A percentile compares a stretch with the other conserved stretches of the same genome.
Evolutionary conservation across 1,140 invertebrate species (phyloP).

Genomic region (Pristionchus pacificus): DNA sequence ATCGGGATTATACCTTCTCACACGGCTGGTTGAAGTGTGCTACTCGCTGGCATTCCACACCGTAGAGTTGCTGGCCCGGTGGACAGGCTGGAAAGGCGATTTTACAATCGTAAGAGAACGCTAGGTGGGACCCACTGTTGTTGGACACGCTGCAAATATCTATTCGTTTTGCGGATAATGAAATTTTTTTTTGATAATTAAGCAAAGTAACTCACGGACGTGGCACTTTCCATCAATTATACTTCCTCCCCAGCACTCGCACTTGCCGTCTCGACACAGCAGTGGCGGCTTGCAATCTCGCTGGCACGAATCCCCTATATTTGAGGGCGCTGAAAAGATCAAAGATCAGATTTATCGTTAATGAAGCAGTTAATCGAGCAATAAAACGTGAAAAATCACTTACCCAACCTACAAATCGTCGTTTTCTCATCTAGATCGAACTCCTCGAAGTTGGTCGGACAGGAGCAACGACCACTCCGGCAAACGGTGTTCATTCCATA

Average conservation of each 20-base stretch:
- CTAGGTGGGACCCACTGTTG: no score
- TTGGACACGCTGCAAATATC: no score
- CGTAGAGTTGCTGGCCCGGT: conserved; percentile 54
- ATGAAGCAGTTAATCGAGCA: conserved; percentile 18
- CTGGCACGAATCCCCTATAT: conserved; percentile 55
- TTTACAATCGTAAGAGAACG: no score
- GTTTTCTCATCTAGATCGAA: conserved; percentile 49
- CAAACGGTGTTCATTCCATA: conserved; percentile 56
- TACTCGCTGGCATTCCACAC: conserved; percentile 53
- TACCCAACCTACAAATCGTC: conserved; percentile 52
- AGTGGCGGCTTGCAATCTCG: conserved; percentile 56
- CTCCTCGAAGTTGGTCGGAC: conserved; percentile 57
- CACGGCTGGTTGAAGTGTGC: conserved; percentile 51
- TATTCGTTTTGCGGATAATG: no score
- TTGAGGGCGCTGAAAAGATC: conserved; percentile 46
- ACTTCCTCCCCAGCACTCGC: conserved; percentile 57
- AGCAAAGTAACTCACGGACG: conserved; percentile 45
- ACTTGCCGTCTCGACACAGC: conserved; percentile 55
- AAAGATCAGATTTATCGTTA: conserved; percentile 2
- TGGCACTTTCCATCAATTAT: conserved; percentile 52
- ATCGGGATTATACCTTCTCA: conserved; percentile 41
- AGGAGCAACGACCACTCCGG: conserved; percentile 50
- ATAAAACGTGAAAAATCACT: conserved; percentile 14
- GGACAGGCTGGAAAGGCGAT: conserved; percentile 55
- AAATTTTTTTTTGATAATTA: no score